Percentiles rank a stretch among this genome's conserved stretches.
Evolutionary conservation across 2,888 invertebrate genomes (phyloP).

Genomic region (Gnatocerus cornutus): DNA sequence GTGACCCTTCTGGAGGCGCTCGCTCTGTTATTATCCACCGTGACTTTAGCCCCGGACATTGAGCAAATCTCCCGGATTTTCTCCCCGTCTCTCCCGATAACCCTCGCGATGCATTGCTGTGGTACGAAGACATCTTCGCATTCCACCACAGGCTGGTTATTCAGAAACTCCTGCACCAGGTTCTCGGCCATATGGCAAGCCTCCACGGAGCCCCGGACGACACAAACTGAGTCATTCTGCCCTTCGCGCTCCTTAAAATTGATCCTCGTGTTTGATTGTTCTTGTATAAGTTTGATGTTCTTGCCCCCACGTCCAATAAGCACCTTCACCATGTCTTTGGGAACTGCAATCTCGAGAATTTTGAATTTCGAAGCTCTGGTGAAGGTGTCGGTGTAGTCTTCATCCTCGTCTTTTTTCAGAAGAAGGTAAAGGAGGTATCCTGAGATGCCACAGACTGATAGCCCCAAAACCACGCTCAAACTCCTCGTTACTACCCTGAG

Average conservation of each 20-base stretch:
- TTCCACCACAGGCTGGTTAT: conserved; percentile 79
- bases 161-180: conserved; percentile 79
- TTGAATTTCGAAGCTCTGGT: conserved; percentile 68
- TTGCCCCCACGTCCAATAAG: conserved; percentile 84
- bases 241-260: conserved; percentile 74
- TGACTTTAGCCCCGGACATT: conserved; percentile 82
- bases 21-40: conserved; percentile 68
- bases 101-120: conserved; percentile 77
- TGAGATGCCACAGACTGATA: conserved; percentile 81
- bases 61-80: conserved; percentile 81
- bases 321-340: conserved; percentile 78
- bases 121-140: conserved; percentile 82
- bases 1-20: conserved; percentile 60
- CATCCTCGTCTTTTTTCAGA: conserved; percentile 78
- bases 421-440: conserved; percentile 81
- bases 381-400: conserved; percentile 66
- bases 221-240: conserved; percentile 76
- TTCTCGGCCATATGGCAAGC: conserved; percentile 82
- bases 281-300: conserved; percentile 85
- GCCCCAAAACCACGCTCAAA: conserved; percentile 75
- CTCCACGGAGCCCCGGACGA: conserved; percentile 81
- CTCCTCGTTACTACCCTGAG: conserved; percentile 63
- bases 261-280: conserved; percentile 79
- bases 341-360: conserved; percentile 75
- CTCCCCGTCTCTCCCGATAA: conserved; percentile 85